Evolutionary conservation across 1,140 invertebrate species (phyloP).

Genomic region (Eciton burchellii): DNA sequence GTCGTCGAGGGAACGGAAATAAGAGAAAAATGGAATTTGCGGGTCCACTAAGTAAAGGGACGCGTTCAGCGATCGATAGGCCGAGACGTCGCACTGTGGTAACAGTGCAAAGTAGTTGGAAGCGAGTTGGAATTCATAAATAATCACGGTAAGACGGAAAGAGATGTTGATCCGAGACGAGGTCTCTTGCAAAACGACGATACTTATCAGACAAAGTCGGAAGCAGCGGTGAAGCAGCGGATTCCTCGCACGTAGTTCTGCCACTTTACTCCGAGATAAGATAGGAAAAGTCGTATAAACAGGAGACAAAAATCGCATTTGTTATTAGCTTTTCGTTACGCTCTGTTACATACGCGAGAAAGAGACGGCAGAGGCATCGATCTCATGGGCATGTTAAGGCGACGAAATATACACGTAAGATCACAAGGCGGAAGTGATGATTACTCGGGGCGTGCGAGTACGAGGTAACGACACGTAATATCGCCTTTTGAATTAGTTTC

Average conservation of each 20-base stretch:
- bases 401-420: background rate
- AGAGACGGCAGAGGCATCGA: too few relatives aligned
- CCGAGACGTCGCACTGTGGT: conserved; percentile 16
- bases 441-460: background rate
- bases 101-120: background rate
- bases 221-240: too few relatives aligned
- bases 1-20: conserved; percentile 11
- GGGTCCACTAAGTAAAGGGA: conserved; percentile 10
- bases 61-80: conserved; percentile 30
- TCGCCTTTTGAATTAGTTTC: background rate
- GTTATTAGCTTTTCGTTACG: too few relatives aligned
- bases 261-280: too few relatives aligned
- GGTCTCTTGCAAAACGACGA: too few relatives aligned
- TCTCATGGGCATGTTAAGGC: too few relatives aligned
- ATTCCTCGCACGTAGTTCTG: too few relatives aligned
- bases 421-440: background rate
- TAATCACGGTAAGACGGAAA: background rate
- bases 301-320: too few relatives aligned
- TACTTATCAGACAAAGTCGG: too few relatives aligned
- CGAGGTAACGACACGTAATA: background rate
- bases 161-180: background rate
- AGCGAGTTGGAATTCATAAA: background rate
- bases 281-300: too few relatives aligned
- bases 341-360: too few relatives aligned
- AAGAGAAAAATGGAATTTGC: conserved; percentile 33